Percentiles rank a stretch among this genome's conserved stretches.
phyloP scores from a whole-genome alignment of 2,888 invertebrate species.

The Gari tellinella region DNA sequence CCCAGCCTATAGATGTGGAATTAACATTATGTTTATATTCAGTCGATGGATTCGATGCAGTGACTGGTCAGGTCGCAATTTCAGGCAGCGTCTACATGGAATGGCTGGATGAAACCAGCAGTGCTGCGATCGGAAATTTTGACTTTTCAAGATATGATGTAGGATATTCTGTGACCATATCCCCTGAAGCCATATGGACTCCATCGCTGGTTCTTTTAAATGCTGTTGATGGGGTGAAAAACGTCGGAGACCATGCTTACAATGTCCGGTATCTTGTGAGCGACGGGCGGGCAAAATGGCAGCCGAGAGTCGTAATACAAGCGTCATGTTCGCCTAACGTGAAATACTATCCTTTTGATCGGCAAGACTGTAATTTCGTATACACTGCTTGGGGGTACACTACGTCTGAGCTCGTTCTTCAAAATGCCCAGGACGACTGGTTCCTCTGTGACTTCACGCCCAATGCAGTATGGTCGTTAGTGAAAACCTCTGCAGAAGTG shows the following conservation, averaged over 20 bases:
- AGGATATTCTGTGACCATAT: constrained; percentile 32
- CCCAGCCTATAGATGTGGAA: constrained; percentile 15
- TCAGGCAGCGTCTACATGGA: constrained; percentile 29
- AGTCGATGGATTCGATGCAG: constrained; percentile 26
- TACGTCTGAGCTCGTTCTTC: constrained; percentile 21
- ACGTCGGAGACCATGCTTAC: constrained; percentile 21
- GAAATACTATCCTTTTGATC: constrained; percentile 42
- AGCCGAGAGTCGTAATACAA: constrained; percentile 28
- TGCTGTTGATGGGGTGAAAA: constrained; percentile 21
- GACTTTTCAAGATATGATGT: constrained; percentile 6
- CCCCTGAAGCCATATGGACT: constrained; percentile 30
- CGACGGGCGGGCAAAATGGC: constrained; percentile 36
- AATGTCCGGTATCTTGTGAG: constrained; percentile 25
- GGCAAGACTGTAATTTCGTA: constrained; percentile 32
- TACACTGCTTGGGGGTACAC: constrained; percentile 38
- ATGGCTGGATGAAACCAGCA: constrained; percentile 29
- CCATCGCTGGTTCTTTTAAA: constrained; percentile 36
- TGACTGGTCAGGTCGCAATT: constrained; percentile 28
- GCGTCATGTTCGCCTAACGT: constrained; percentile 38
- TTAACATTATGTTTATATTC: constrained; percentile 33
- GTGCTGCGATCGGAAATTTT: constrained; percentile 22
- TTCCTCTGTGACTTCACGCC: constrained; percentile 22
- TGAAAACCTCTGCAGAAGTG: constrained; percentile 8
- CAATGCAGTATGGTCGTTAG: constrained; percentile 33
- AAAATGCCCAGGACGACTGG: constrained; percentile 25